Percentiles rank a stretch among this genome's conserved stretches.
These are phyloP conservation scores for Pasiphila rectangulata DNA, from an alignment of 2,888 invertebrate genomes.

Conservation along the genomic window DNA sequence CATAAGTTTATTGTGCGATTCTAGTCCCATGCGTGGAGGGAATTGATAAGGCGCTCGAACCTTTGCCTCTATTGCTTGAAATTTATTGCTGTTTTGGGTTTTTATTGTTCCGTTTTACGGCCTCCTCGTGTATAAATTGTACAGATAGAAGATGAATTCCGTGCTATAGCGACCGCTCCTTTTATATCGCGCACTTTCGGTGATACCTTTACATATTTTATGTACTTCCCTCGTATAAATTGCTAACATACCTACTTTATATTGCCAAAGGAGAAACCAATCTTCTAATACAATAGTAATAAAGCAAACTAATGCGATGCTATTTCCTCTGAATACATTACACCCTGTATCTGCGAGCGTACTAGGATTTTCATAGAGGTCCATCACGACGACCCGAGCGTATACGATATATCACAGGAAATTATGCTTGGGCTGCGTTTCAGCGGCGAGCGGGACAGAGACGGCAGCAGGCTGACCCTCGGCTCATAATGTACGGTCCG, in stretches of 20 bases:
- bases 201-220: conserved; percentile 52
- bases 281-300: conserved; percentile 31
- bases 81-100: conserved; percentile 83
- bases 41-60: conserved; percentile 81
- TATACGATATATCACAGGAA: conserved; percentile 76
- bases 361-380: conserved; percentile 68
- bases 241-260: conserved; percentile 31
- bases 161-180: conserved; percentile 70
- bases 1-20: conserved; percentile 77
- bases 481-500: conserved; percentile 81
- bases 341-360: conserved; percentile 45
- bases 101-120: conserved; percentile 82
- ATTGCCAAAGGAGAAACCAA: conserved; percentile 26
- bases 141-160: conserved; percentile 79
- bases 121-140: conserved; percentile 78
- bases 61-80: conserved; percentile 80
- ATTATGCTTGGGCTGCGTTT: conserved; percentile 70
- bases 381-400: conserved; percentile 63
- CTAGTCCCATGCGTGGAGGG: conserved; percentile 71
- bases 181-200: conserved; percentile 61
- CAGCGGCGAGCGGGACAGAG: conserved; percentile 69
- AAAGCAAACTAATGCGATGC: conserved; percentile 32
- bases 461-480: conserved; percentile 75
- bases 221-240: conserved; percentile 36
- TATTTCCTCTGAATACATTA: conserved; percentile 50